A percentile compares a stretch with the other conserved stretches of the same genome.
phyloP scores from a whole-genome alignment of 64 coral and sea anemone species.

The Pachyseris speciosa region DNA sequence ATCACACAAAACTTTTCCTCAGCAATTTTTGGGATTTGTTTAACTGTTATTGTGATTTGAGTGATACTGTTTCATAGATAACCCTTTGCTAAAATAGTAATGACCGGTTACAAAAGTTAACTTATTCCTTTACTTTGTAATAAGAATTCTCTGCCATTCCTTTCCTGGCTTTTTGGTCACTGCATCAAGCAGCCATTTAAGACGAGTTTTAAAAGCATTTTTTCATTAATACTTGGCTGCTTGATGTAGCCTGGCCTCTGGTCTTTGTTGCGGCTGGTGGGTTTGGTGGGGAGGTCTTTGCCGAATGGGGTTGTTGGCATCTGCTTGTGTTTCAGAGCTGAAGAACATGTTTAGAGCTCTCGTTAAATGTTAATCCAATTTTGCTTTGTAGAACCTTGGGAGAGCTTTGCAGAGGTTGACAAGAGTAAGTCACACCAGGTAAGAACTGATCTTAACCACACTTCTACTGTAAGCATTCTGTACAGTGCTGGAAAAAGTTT shows the following conservation, averaged over 20 bases:
- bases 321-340: neutral
- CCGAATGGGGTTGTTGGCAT: neutral
- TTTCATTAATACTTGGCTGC: neutral
- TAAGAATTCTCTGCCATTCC: slow-evolving; percentile 21
- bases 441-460: neutral
- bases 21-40: neutral
- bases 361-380: neutral
- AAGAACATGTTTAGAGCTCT: neutral
- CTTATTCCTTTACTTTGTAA: neutral
- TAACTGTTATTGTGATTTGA: neutral
- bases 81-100: neutral
- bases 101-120: neutral
- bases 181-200: slow-evolving; percentile 11
- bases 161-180: neutral
- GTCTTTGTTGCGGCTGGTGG: neutral
- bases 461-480: neutral
- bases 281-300: neutral
- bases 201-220: neutral
- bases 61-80: neutral
- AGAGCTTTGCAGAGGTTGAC: slow-evolving; percentile 86
- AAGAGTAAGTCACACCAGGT: slow-evolving; percentile 97
- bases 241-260: neutral
- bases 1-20: neutral
- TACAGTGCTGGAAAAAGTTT: neutral
- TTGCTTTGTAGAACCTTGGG: slow-evolving; percentile 80